phyloP scores from a whole-genome alignment of 2,113 vertebrate genomes.

The Cyphomyrus discorhynchus region DNA sequence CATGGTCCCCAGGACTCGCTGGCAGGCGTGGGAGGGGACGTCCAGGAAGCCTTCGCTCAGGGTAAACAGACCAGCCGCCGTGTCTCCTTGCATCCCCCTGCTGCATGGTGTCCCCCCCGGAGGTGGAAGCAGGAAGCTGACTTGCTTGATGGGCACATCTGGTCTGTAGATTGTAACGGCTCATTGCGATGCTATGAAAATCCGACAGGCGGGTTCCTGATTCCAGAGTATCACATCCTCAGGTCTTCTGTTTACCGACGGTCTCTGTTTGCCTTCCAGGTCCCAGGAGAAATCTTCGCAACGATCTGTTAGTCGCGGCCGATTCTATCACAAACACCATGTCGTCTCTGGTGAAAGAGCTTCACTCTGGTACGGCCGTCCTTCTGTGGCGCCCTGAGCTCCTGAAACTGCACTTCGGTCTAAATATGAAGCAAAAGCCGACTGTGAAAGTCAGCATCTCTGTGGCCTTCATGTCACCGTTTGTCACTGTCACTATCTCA shows the following conservation, averaged over 20 bases:
- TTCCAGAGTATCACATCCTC: background rate
- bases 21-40: conserved; percentile 70
- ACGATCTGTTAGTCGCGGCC: conserved; percentile 87
- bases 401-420: background rate
- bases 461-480: background rate
- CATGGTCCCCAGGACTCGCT: conserved; percentile 75
- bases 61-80: conserved; percentile 51
- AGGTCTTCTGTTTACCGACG: background rate
- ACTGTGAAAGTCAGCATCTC: background rate
- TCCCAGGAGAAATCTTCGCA: conserved; percentile 81
- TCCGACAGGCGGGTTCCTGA: background rate
- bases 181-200: background rate
- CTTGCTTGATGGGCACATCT: background rate
- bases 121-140: background rate
- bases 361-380: conserved; percentile 75
- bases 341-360: conserved; percentile 94
- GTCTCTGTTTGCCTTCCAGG: conserved; percentile 54
- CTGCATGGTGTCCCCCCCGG: background rate
- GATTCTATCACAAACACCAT: conserved; percentile 97
- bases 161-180: background rate
- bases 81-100: background rate
- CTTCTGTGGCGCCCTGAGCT: background rate
- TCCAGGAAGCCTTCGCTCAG: conserved; percentile 83
- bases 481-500: background rate
- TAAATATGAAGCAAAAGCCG: background rate